Evolutionary conservation across 2,113 vertebrate species (phyloP).

Genomic region (Myocastor coypus): DNA sequence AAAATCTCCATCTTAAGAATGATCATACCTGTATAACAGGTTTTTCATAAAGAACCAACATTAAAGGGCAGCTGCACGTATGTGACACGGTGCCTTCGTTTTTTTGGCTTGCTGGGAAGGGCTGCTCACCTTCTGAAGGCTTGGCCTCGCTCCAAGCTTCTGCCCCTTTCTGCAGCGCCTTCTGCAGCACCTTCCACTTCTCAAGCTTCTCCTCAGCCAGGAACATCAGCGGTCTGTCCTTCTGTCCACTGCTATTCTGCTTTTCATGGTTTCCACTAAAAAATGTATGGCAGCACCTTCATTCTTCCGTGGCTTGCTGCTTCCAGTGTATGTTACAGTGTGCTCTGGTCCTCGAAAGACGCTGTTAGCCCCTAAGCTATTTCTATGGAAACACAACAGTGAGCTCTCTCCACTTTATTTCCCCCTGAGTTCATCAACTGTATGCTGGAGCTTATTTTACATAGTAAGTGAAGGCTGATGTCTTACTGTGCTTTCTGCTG

Average conservation of each 20-base stretch:
- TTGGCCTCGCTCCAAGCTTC: neutral
- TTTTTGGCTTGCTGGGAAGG: neutral
- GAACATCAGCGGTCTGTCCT: neutral
- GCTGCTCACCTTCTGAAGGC: neutral
- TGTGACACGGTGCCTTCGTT: neutral
- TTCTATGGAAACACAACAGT: neutral
- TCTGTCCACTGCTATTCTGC: neutral
- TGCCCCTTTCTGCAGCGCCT: constrained; percentile 10
- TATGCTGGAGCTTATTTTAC: constrained; percentile 8
- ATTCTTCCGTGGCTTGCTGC: neutral
- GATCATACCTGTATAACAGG: neutral
- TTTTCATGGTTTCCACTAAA: constrained; percentile 45
- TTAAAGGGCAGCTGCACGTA: neutral
- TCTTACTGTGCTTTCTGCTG: constrained; percentile 32
- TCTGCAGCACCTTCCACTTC: neutral
- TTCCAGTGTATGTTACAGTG: neutral
- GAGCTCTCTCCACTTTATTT: neutral
- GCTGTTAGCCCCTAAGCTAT: neutral
- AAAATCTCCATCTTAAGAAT: neutral
- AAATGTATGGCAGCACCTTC: constrained; percentile 26
- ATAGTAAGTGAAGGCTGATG: neutral
- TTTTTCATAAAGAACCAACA: neutral
- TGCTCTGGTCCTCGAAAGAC: neutral
- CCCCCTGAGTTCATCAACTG: neutral
- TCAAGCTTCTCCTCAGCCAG: neutral